These are phyloP conservation scores for Ceratothoa steindachneri DNA, from an alignment of 2,888 invertebrate genomes.

Conservation along the genomic window DNA sequence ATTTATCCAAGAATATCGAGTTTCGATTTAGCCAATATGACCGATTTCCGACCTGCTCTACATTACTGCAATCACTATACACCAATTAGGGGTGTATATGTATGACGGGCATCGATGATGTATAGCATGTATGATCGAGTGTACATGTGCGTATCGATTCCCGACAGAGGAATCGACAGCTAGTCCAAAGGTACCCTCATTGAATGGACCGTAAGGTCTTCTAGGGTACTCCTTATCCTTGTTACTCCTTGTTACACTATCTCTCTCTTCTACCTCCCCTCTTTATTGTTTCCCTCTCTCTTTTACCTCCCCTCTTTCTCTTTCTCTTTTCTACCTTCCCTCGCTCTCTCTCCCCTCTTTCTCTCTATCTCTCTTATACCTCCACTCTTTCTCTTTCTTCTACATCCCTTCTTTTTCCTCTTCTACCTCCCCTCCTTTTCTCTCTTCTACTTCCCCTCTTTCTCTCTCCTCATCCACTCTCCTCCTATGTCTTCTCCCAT, in stretches of 20 bases:
- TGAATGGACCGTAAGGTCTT: too few species aligned
- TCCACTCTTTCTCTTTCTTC: background rate
- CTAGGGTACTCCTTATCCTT: too few species aligned
- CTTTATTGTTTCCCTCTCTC: background rate
- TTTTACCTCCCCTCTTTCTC: background rate
- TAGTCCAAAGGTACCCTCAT: too few species aligned
- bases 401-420: background rate
- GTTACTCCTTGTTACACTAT: background rate
- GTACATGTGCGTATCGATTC: too few species aligned
- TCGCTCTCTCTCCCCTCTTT: background rate
- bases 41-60: too few species aligned
- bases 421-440: background rate
- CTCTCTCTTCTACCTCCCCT: background rate
- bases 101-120: too few species aligned
- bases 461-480: background rate
- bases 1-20: too few species aligned
- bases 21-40: too few species aligned
- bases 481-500: background rate
- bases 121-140: too few species aligned
- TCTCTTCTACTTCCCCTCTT: background rate
- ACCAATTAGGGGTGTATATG: too few species aligned
- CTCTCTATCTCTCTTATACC: background rate
- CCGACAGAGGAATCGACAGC: too few species aligned
- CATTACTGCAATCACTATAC: too few species aligned
- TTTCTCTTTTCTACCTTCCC: background rate